Conservation (phyloP, 1,140 invertebrate species). For the Zaprionus davidi region DNA sequence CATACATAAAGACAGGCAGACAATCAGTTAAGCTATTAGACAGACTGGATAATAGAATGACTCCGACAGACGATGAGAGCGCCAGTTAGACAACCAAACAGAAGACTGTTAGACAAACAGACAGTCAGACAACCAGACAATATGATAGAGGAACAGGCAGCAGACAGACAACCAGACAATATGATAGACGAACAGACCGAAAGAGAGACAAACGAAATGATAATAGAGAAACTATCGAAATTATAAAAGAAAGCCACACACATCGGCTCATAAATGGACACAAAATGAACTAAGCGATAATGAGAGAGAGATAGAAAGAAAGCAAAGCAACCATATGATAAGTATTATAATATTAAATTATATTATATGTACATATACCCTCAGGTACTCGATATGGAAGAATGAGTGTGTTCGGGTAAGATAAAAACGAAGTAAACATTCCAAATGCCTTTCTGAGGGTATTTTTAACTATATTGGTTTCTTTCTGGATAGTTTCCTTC, state of each 20-base stretch:
- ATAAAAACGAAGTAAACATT: too few species aligned
- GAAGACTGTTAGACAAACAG: neutral
- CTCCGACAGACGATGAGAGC: too few species aligned
- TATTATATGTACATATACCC: too few species aligned
- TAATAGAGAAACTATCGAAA: neutral
- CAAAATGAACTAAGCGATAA: neutral
- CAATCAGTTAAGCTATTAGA: too few species aligned
- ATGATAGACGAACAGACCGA: neutral
- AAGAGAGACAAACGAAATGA: neutral
- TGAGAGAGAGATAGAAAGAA: neutral
- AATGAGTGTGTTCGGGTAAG: too few species aligned
- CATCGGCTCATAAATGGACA: neutral
- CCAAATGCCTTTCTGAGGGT: too few species aligned
- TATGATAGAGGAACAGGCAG: neutral
- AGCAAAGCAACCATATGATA: too few species aligned
- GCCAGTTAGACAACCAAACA: too few species aligned
- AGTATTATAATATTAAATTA: too few species aligned
- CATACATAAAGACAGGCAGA: neutral
- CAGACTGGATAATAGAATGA: too few species aligned
- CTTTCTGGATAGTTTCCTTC: too few species aligned
- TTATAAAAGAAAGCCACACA: neutral
- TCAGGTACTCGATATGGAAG: neutral
- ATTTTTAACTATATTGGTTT: too few species aligned
- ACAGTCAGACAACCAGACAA: neutral
- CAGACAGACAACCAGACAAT: neutral